Evolutionary conservation across 92 coral and sea anemone species (phyloP).

Genomic region (Siderastrea radians): DNA sequence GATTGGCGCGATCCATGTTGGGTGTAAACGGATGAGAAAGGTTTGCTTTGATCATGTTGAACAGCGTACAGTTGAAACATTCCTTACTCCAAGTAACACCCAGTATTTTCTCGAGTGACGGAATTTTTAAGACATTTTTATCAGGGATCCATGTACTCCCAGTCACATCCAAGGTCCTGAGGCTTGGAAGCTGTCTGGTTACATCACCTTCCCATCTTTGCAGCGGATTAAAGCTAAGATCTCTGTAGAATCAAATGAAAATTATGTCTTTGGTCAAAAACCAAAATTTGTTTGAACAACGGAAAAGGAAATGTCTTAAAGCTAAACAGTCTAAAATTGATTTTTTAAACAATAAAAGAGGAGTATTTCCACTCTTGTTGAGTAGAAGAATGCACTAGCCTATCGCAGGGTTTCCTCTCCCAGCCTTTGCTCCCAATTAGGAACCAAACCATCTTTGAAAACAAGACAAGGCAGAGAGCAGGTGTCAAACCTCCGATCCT

Average conservation of each 20-base stretch:
- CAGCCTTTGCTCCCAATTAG: too few species aligned
- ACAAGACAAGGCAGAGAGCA: too few species aligned
- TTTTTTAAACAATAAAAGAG: too few species aligned
- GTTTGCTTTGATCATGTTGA: neutral
- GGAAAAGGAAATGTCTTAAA: too few species aligned
- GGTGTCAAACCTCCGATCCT: too few species aligned
- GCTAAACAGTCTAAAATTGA: too few species aligned
- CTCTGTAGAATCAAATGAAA: neutral
- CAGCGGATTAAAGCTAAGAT: constrained; percentile 38
- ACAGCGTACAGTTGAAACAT: constrained; percentile 19
- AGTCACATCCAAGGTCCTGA: constrained; percentile 4
- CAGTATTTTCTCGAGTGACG: neutral
- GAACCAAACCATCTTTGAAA: too few species aligned
- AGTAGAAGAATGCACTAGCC: too few species aligned
- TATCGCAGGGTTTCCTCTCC: too few species aligned
- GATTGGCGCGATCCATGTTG: neutral
- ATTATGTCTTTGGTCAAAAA: too few species aligned
- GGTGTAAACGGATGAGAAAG: neutral
- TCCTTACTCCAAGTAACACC: constrained; percentile 42
- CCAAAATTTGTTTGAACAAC: too few species aligned
- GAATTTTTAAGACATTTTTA: constrained; percentile 11
- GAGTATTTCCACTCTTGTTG: too few species aligned
- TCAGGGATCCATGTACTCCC: constrained; percentile 33
- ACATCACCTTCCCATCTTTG: constrained; percentile 36
- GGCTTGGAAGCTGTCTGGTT: constrained; percentile 24